These are phyloP conservation scores for Philereme transversata DNA, from an alignment of 2,888 invertebrate genomes.

Conservation along the genomic window DNA sequence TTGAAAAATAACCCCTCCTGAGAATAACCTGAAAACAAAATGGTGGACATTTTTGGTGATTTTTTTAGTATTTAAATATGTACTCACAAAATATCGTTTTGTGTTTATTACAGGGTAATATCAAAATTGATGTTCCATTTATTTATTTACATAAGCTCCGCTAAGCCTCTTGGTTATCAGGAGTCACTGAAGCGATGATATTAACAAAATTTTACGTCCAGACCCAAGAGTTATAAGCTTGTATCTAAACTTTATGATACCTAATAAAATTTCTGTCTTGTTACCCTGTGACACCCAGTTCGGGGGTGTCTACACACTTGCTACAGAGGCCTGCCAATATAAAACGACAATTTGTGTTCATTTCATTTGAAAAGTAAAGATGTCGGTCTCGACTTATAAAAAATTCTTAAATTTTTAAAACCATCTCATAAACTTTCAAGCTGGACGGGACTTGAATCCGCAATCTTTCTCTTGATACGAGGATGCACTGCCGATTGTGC, in stretches of 20 bases:
- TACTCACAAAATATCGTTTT: conserved; percentile 2
- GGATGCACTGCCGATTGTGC: no score
- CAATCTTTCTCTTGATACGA: no score
- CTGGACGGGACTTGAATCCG: no score
- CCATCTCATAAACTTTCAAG: no score
- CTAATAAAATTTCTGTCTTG: conserved; percentile 14
- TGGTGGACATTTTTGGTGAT: no score
- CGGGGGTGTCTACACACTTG: conserved; percentile 3
- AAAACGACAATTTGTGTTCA: no score
- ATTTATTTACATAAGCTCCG: conserved; percentile 22
- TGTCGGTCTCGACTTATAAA: no score
- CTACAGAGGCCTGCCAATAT: background rate
- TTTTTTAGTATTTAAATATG: background rate
- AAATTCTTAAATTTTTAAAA: no score
- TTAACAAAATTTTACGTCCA: conserved; percentile 33
- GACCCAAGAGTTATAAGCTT: conserved; percentile 22
- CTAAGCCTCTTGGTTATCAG: conserved; percentile 27
- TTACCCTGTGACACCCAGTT: background rate
- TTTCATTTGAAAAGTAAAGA: no score
- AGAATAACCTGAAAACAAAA: no score
- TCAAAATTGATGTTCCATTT: conserved; percentile 12
- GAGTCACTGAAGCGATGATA: conserved; percentile 28
- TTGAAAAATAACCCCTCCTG: no score
- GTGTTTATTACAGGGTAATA: background rate
- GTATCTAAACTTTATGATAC: conserved; percentile 27